Percentiles rank a stretch among this genome's conserved stretches.
These are phyloP conservation scores for Oedothorax gibbosus DNA, from an alignment of 1,140 invertebrate genomes.

Conservation along the genomic window DNA sequence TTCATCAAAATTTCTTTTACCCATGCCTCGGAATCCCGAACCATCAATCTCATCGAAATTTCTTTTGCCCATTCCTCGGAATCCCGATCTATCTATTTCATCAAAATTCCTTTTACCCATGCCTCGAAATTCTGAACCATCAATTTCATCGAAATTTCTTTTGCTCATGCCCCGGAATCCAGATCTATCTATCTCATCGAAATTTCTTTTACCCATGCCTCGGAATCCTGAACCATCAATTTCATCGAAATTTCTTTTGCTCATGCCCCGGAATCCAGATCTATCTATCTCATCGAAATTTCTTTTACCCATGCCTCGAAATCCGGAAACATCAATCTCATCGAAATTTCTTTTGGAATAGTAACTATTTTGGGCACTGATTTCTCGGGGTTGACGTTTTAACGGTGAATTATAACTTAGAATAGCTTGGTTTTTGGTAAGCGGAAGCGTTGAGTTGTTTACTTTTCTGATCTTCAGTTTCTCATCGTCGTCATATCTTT, in stretches of 20 bases:
- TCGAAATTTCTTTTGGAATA: slow-evolving; percentile 70
- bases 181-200: slow-evolving; percentile 75
- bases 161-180: slow-evolving; percentile 74
- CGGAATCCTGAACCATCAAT: slow-evolving; percentile 74
- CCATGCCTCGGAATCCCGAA: slow-evolving; percentile 62
- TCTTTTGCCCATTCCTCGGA: slow-evolving; percentile 72
- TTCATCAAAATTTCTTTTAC: slow-evolving; percentile 75
- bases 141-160: slow-evolving; percentile 72
- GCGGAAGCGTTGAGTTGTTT: background rate
- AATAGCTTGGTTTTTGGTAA: background rate
- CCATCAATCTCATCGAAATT: slow-evolving; percentile 63
- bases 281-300: slow-evolving; percentile 76
- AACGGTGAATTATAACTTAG: background rate
- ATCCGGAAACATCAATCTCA: slow-evolving; percentile 15
- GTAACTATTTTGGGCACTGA: background rate
- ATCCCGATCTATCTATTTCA: slow-evolving; percentile 74
- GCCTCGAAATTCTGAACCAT: slow-evolving; percentile 66
- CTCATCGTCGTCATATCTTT: background rate
- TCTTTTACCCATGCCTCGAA: slow-evolving; percentile 67
- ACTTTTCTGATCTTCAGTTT: background rate
- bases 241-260: slow-evolving; percentile 73
- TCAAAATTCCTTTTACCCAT: slow-evolving; percentile 73
- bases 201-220: slow-evolving; percentile 73
- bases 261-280: slow-evolving; percentile 72
- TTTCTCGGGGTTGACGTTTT: background rate